Percentiles rank a stretch among this genome's conserved stretches.
phyloP scores from a whole-genome alignment of 2,888 invertebrate species.

The Cantharis rufa region DNA sequence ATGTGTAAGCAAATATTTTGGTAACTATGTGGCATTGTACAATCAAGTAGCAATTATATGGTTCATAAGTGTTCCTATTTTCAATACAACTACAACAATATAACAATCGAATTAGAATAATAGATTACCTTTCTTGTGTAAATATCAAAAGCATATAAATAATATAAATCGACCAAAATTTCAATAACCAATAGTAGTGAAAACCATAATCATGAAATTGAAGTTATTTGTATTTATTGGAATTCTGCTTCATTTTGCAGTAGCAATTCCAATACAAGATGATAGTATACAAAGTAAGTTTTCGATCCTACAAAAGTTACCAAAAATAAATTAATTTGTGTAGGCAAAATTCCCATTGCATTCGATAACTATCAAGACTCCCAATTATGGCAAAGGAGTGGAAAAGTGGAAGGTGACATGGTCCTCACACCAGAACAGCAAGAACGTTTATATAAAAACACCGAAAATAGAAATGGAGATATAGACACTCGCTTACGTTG shows the following conservation, averaged over 20 bases:
- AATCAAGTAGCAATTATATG: no score
- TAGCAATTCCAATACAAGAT: not conserved
- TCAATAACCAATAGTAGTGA: no score
- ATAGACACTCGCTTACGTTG: not conserved
- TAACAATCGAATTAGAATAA: not conserved
- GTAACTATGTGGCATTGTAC: no score
- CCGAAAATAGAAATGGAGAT: not conserved
- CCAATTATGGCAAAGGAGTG: slow-evolving; percentile 4
- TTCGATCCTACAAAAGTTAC: not conserved
- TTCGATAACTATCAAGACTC: not conserved
- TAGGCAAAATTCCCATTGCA: not conserved
- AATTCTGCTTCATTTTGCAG: not conserved
- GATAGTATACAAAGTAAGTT: not conserved
- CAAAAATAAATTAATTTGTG: not conserved
- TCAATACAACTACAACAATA: no score
- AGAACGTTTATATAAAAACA: not conserved
- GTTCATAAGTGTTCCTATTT: no score
- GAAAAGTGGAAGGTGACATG: slow-evolving; percentile 9
- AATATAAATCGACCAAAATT: no score
- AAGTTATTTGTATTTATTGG: not conserved
- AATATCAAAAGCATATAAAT: no score
- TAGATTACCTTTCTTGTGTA: not conserved
- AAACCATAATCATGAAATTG: not conserved
- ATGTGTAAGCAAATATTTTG: not conserved
- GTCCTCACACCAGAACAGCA: slow-evolving; percentile 1